Evolutionary conservation across 2,797 vertebrate species (phyloP).

Genomic region (Squalus acanthias): DNA sequence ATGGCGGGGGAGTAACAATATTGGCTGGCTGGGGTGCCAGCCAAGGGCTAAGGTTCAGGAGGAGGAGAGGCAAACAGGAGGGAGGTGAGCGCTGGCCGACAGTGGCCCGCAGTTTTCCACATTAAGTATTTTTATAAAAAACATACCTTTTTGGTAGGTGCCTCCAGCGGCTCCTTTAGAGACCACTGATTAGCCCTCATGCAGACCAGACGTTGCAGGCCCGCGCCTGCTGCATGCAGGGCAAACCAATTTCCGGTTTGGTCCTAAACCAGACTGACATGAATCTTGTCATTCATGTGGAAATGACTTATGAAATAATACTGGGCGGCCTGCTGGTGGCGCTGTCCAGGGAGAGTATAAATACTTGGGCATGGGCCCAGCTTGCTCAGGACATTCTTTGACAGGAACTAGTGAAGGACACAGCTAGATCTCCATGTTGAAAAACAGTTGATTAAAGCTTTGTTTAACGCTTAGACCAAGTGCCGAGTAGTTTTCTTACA

Average conservation of each 20-base stretch:
- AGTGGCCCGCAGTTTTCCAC: neutral
- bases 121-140: neutral
- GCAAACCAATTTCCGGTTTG: neutral
- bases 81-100: neutral
- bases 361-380: no score
- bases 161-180: neutral
- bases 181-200: neutral
- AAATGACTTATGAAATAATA: no score
- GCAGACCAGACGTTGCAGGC: neutral
- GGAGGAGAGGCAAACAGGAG: neutral
- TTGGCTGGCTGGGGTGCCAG: neutral
- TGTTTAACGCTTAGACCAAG: no score
- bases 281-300: no score
- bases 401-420: no score
- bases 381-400: no score
- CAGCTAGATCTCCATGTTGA: no score
- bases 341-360: no score
- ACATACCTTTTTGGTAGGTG: neutral
- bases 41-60: neutral
- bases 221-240: neutral
- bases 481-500: no score
- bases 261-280: neutral
- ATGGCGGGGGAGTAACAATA: neutral
- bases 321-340: no score
- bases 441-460: no score